A percentile compares a stretch with the other conserved stretches of the same genome.
These are phyloP conservation scores for Theonella swinhoei DNA, from an alignment of 37 sponge, comb jelly and placozoan species.

Conservation along the genomic window DNA sequence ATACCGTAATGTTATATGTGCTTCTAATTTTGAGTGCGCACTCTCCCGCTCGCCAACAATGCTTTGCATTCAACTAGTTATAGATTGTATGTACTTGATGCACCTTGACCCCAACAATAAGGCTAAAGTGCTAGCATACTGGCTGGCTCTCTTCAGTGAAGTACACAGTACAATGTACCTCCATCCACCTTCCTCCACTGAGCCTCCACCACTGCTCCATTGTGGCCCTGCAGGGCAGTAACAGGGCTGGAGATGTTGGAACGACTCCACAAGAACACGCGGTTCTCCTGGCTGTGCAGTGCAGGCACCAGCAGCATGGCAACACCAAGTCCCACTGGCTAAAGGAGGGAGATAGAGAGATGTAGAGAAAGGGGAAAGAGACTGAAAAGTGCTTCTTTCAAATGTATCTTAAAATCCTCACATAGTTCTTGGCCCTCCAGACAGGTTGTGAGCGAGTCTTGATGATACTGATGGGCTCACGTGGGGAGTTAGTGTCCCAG, in stretches of 20 bases:
- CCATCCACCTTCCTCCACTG: constrained; percentile 51
- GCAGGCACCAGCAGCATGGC: constrained; percentile 64
- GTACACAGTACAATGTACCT: no score
- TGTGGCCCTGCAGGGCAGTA: constrained; percentile 53
- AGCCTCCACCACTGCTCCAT: constrained; percentile 57
- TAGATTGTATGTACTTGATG: no score
- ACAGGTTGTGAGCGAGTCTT: constrained; percentile 66
- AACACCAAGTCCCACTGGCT: constrained; percentile 77
- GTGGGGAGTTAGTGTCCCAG: constrained; percentile 51
- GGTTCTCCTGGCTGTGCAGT: constrained; percentile 64
- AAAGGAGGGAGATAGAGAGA: background rate
- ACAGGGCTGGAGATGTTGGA: constrained; percentile 30
- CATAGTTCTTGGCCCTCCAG: constrained; percentile 75
- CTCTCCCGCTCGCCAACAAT: no score
- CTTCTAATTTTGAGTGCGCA: no score
- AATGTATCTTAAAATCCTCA: constrained; percentile 31
- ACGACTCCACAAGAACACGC: constrained; percentile 68
- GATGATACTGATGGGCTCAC: constrained; percentile 48
- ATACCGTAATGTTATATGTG: no score
- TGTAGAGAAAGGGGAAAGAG: background rate
- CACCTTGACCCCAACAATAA: no score
- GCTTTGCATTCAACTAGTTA: no score
- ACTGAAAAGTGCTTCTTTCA: background rate
- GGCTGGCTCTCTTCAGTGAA: no score
- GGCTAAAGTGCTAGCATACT: no score